phyloP scores from a whole-genome alignment of 2,797 vertebrate species.

The Lutjanus argentimaculatus region DNA sequence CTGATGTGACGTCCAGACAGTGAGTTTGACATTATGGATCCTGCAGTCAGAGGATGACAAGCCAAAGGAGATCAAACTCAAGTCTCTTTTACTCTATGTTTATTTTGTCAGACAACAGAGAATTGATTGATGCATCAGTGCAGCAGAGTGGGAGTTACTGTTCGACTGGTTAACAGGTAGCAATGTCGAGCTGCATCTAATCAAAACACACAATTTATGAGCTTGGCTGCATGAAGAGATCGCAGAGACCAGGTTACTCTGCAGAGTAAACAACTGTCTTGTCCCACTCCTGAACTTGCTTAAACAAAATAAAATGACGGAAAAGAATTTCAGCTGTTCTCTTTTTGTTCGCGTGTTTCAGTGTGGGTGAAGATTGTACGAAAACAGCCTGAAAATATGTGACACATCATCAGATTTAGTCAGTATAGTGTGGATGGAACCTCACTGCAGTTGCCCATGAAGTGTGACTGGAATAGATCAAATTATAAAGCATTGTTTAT shows the following conservation, averaged over 20 bases:
- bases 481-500: no score
- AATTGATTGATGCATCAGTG: slow-evolving; percentile 7
- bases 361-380: not conserved
- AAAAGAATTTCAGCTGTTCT: no score
- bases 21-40: not conserved
- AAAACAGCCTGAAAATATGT: not conserved
- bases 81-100: not conserved
- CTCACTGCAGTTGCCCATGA: not conserved
- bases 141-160: slow-evolving; percentile 2
- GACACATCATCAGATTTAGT: not conserved
- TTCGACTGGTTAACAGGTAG: slow-evolving; percentile 12
- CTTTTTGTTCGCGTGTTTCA: not conserved
- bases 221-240: not conserved
- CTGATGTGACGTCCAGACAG: slow-evolving; percentile 4
- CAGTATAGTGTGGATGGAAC: not conserved
- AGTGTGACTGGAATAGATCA: not conserved
- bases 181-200: no score
- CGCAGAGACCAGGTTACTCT: not conserved
- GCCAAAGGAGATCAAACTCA: not conserved
- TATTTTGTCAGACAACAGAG: not conserved
- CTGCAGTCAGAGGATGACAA: slow-evolving; percentile 1
- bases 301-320: not conserved
- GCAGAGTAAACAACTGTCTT: not conserved
- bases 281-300: not conserved
- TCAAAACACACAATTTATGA: not conserved